These are phyloP conservation scores for Eira barbara DNA, from an alignment of 2,113 vertebrate genomes.

Conservation along the genomic window DNA sequence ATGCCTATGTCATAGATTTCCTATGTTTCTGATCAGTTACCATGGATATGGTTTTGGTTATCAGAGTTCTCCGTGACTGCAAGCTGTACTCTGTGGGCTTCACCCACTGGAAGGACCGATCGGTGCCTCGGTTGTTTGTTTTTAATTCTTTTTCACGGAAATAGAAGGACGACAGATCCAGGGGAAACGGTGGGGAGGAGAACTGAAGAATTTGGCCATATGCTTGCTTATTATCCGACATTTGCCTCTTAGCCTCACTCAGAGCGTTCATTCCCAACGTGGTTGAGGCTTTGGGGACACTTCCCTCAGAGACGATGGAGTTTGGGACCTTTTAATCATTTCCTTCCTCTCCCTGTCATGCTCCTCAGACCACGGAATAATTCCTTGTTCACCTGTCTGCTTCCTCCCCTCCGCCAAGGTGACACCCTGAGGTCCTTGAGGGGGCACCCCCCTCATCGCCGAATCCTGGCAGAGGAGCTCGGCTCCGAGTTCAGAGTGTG, in stretches of 20 bases:
- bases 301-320: not conserved
- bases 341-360: not conserved
- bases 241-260: not conserved
- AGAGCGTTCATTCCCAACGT: not conserved
- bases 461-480: not conserved
- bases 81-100: not conserved
- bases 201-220: slow-evolving; percentile 4
- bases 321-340: not conserved
- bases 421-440: not conserved
- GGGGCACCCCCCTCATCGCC: not conserved
- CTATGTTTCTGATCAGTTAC: slow-evolving; percentile 53
- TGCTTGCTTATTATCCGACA: slow-evolving; percentile 27
- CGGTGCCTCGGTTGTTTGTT: slow-evolving; percentile 33
- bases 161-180: slow-evolving; percentile 2
- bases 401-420: not conserved
- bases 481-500: not conserved
- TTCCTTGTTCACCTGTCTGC: not conserved
- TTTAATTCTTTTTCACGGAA: slow-evolving; percentile 28
- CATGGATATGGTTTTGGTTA: slow-evolving; percentile 49
- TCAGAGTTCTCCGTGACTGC: not conserved
- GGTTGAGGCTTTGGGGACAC: not conserved
- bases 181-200: not conserved
- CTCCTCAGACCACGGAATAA: too few relatives aligned
- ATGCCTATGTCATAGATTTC: slow-evolving; percentile 12
- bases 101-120: not conserved